Conservation (phyloP, 2,888 invertebrate species). For the Chaetoderma sp. region DNA sequence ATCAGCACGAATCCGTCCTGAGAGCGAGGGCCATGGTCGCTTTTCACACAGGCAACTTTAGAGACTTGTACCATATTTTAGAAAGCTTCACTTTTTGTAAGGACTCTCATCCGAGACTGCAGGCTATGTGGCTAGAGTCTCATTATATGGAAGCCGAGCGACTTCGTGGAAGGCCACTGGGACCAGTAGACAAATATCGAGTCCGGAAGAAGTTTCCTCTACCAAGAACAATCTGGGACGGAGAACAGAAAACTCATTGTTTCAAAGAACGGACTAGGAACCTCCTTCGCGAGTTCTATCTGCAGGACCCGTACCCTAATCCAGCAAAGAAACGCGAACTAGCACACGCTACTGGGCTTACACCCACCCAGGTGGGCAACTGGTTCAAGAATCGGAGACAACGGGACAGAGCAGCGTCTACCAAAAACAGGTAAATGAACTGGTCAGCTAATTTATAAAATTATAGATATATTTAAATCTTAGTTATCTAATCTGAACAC, state of each 20-base stretch:
- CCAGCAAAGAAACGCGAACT: conserved; percentile 91
- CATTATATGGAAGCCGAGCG: conserved; percentile 92
- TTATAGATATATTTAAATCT: no score
- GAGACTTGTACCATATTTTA: conserved; percentile 86
- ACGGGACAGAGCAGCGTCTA: conserved; percentile 87
- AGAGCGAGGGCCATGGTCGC: conserved; percentile 86
- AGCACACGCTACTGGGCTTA: conserved; percentile 88
- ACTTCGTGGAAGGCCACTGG: conserved; percentile 84
- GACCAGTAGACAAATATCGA: conserved; percentile 90
- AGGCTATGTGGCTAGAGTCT: conserved; percentile 91
- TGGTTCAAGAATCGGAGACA: conserved; percentile 91
- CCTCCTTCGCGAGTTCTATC: conserved; percentile 75
- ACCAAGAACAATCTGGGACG: conserved; percentile 92
- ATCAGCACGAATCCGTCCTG: conserved; percentile 85
- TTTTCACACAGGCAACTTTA: conserved; percentile 88
- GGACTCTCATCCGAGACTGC: conserved; percentile 86
- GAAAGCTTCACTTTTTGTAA: conserved; percentile 89
- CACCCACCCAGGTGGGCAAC: conserved; percentile 90
- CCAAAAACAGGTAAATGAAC: conserved; percentile 94
- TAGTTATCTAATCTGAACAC: no score
- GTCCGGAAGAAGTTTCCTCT: conserved; percentile 91
- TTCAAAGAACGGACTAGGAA: conserved; percentile 93
- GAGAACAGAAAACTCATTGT: conserved; percentile 93
- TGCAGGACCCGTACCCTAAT: conserved; percentile 81
- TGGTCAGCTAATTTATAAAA: no score